A percentile compares a stretch with the other conserved stretches of the same genome.
Conservation (phyloP, 1,140 invertebrate genomes). For the Sipha flava region DNA sequence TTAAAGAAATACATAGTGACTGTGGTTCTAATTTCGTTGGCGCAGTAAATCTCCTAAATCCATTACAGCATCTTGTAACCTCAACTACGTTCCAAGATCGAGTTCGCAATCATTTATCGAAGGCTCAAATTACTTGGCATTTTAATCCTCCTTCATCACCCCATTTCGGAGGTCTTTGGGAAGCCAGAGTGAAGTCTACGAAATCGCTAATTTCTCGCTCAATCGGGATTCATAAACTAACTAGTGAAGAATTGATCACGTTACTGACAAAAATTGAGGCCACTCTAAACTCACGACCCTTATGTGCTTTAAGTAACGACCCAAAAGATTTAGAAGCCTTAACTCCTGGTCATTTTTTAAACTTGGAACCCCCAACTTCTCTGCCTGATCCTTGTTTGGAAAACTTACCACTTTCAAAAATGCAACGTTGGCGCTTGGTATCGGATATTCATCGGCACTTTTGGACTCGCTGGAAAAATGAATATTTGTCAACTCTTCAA, state of each 20-base stretch:
- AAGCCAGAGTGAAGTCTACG: constrained; percentile 40
- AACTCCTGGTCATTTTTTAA: constrained; percentile 41
- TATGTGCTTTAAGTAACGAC: constrained; percentile 41
- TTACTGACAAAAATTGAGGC: constrained; percentile 39
- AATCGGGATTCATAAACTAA: not conserved
- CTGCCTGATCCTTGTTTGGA: constrained; percentile 23
- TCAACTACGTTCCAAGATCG: not conserved
- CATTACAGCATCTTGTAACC: not conserved
- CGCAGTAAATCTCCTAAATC: not conserved
- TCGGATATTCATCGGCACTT: constrained; percentile 36
- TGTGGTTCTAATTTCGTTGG: not conserved
- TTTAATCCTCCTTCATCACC: constrained; percentile 40
- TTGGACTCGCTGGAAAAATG: constrained; percentile 39
- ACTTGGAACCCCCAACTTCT: constrained; percentile 23
- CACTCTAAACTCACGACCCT: constrained; percentile 42
- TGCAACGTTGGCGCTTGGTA: constrained; percentile 34
- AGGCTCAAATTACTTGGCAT: constrained; percentile 38
- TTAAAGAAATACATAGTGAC: not conserved
- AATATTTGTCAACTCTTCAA: constrained; percentile 40
- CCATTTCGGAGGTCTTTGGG: constrained; percentile 41
- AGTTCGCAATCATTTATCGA: not conserved
- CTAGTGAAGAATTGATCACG: constrained; percentile 38
- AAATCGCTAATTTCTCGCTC: constrained; percentile 35
- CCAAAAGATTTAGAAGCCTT: constrained; percentile 38
- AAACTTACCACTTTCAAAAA: constrained; percentile 29